These are phyloP conservation scores for Drosophila leonis DNA, from an alignment of 2,888 invertebrate genomes.

Conservation along the genomic window DNA sequence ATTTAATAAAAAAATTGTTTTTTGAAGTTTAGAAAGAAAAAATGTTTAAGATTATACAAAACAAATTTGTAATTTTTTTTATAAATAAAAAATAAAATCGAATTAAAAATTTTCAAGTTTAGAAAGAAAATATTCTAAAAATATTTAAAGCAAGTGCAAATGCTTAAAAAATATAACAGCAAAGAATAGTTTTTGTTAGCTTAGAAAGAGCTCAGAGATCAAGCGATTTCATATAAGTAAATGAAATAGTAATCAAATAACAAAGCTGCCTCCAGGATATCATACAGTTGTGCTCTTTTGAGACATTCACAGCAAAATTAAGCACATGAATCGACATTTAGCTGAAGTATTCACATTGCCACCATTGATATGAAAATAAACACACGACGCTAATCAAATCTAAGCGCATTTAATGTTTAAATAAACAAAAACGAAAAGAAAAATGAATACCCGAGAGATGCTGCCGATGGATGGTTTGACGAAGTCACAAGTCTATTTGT, in stretches of 20 bases:
- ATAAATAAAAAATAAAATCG: no score
- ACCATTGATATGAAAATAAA: slow-evolving; percentile 62
- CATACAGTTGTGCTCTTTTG: neutral
- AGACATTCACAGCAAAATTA: slow-evolving; percentile 13
- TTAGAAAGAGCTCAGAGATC: neutral
- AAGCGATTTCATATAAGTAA: neutral
- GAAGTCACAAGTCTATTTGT: slow-evolving; percentile 14
- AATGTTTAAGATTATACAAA: no score
- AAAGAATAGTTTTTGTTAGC: no score
- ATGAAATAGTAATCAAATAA: neutral
- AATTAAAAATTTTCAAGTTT: no score
- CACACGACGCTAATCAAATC: slow-evolving; percentile 67
- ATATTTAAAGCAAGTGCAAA: no score
- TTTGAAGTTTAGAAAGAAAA: no score
- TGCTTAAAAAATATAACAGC: no score
- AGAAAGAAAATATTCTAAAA: no score
- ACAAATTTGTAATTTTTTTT: no score
- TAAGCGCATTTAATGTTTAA: slow-evolving; percentile 72
- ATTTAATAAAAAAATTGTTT: no score
- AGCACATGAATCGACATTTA: neutral
- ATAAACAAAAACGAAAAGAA: slow-evolving; percentile 43
- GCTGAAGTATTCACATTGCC: neutral
- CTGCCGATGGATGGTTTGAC: neutral
- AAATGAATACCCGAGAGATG: slow-evolving; percentile 13
- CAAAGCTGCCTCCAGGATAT: neutral